phyloP scores from a whole-genome alignment of 2,797 vertebrate species.

The Danionella dracula region DNA sequence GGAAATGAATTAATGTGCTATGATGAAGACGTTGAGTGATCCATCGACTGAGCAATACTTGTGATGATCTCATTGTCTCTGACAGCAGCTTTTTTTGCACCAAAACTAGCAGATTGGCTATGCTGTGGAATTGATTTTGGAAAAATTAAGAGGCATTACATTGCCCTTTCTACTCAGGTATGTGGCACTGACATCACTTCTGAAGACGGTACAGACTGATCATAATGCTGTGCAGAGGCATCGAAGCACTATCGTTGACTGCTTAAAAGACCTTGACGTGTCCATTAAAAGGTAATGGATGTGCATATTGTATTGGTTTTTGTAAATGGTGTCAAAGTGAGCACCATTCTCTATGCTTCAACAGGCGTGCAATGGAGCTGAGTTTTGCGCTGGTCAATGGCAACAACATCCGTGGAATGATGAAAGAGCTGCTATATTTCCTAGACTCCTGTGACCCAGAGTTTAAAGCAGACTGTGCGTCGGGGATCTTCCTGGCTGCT shows the following conservation, averaged over 20 bases:
- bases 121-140: too few species aligned
- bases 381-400: constrained; percentile 98
- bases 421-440: constrained; percentile 99
- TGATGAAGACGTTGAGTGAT: constrained; percentile 28
- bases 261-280: constrained; percentile 97
- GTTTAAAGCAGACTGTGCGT: constrained; percentile 98
- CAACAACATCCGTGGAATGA: constrained; percentile 99
- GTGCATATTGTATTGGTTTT: not conserved
- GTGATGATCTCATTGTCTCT: constrained; percentile 17
- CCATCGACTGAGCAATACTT: constrained; percentile 6
- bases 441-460: constrained; percentile 98
- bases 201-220: constrained; percentile 99
- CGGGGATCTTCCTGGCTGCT: constrained; percentile 96
- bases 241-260: constrained; percentile 97
- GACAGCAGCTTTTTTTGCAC: not conserved
- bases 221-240: constrained; percentile 98
- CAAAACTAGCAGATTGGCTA: too few species aligned
- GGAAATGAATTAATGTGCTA: not conserved
- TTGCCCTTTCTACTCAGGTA: constrained; percentile 73
- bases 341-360: not conserved
- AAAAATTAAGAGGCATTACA: too few species aligned
- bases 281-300: constrained; percentile 91
- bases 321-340: not conserved
- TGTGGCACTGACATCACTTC: constrained; percentile 94
- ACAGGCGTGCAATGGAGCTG: constrained; percentile 96